Base-by-base conservation (phyloP, 2,113 vertebrate species). In the Gallinago jamesoni region DNA sequence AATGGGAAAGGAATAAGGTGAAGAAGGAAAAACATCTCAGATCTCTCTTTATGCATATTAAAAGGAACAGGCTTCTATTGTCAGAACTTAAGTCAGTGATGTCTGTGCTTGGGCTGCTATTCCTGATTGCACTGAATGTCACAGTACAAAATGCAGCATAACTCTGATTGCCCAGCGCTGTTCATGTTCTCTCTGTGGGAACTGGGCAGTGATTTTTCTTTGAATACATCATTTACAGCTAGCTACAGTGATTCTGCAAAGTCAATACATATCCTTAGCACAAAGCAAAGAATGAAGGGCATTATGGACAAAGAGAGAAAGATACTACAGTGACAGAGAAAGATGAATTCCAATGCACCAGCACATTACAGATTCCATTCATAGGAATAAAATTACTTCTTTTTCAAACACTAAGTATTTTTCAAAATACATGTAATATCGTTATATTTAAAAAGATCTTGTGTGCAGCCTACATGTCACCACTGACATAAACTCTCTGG, bases 231-330 rank as follows among this genome's bases (percentile, higher is more conserved):
- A 90, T 93, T 94, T 96, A 94, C 83, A 95, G 90, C 81, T 95
- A 94, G 87, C 82, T 74, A 88, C 89, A 94, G 83, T 72, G 80
- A 89, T 94, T 97, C 92, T 96, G 84, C 81, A 92, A 84, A 94
- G 94, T 96, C 95, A 94, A 87, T 96, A 97, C 74, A 92, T 89
- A 96, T 52, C 83, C 72, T 91, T 80, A 92, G 77, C 66, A 96
- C 92, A 96, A 97, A 95, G 96, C 82, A 80, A 91, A 97, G 96
- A 97, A 97, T 96, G 93, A 96, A 94, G 89, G 70, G 64, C 88
- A 84, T 96, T 91, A 93, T 89, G 78, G 87, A 96, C 89, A 73
- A 81, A 82, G 84, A 83, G 59, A 89, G 82, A 78, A 89, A 92
- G 87, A 87, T 78, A 80, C 60, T 73, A 90, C 62, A 86, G 68